Evolutionary conservation across 2,888 invertebrate species (phyloP).

Genomic region (Caenorhabditis becei): DNA sequence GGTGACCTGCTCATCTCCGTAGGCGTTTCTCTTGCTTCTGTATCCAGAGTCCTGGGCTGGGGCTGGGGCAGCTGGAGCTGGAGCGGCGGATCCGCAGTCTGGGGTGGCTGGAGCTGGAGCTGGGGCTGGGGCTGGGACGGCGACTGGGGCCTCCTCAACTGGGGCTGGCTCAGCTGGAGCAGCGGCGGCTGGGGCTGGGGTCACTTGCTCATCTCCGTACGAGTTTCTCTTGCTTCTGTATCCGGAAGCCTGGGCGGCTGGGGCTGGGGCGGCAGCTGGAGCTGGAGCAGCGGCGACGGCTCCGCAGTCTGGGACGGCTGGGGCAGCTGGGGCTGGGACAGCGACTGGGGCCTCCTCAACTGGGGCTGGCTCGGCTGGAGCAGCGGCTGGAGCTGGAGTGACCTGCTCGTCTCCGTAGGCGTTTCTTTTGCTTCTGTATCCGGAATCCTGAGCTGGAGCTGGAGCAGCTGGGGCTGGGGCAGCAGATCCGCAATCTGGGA

Average conservation of each 20-base stretch:
- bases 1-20: conserved; percentile 70
- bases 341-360: conserved; percentile 53
- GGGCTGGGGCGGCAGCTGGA: conserved; percentile 55
- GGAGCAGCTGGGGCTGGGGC: conserved; percentile 50
- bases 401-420: conserved; percentile 71
- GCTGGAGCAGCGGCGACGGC: conserved; percentile 42
- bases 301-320: conserved; percentile 47
- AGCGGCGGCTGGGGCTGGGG: conserved; percentile 62
- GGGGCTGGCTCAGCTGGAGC: conserved; percentile 57
- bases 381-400: conserved; percentile 66
- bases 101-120: conserved; percentile 56
- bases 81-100: conserved; percentile 36
- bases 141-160: conserved; percentile 44
- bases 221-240: conserved; percentile 65
- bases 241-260: conserved; percentile 48
- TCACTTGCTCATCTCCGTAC: conserved; percentile 70
- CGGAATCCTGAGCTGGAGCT: conserved; percentile 54
- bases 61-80: conserved; percentile 47
- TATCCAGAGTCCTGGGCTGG: conserved; percentile 60
- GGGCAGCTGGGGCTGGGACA: conserved; percentile 51
- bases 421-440: conserved; percentile 65
- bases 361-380: conserved; percentile 58
- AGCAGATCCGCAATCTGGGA: conserved; percentile 36
- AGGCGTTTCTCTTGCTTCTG: conserved; percentile 66
- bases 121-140: conserved; percentile 53